phyloP scores from a whole-genome alignment of 2,888 invertebrate species.

The Phortica magna region DNA sequence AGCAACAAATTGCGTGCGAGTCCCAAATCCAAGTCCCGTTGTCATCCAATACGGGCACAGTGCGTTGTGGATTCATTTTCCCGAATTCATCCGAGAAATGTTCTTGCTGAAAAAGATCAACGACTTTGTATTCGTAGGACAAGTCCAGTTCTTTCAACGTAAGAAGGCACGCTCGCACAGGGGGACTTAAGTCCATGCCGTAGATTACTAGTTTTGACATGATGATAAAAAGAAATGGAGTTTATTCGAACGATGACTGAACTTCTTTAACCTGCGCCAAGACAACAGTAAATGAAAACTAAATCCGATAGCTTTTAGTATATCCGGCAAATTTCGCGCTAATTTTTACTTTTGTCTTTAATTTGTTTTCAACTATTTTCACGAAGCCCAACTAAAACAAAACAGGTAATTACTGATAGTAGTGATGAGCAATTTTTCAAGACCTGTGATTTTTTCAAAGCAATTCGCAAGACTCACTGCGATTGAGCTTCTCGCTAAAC shows the following conservation, averaged over 20 bases:
- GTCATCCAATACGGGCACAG: constrained; percentile 64
- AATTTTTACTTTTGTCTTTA: neutral
- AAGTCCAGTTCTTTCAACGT: constrained; percentile 82
- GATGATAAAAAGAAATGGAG: neutral
- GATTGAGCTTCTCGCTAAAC: no score
- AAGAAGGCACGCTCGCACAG: constrained; percentile 81
- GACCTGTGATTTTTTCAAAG: no score
- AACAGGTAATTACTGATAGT: no score
- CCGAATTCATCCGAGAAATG: constrained; percentile 55
- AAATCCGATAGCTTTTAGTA: neutral
- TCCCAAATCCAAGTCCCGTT: constrained; percentile 58
- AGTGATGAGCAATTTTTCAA: no score
- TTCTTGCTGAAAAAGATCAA: constrained; percentile 49
- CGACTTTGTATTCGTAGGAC: constrained; percentile 65
- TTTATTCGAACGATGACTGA: neutral
- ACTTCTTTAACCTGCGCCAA: neutral
- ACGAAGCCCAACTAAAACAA: no score
- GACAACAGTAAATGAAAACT: neutral
- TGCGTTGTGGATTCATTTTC: constrained; percentile 80
- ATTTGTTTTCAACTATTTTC: neutral
- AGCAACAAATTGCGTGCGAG: constrained; percentile 78
- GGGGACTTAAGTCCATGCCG: constrained; percentile 78
- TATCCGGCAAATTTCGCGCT: neutral
- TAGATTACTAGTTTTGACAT: constrained; percentile 58
- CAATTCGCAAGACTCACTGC: no score